Conservation (phyloP, 64 coral and sea anemone species). For the Dendrophyllia cribrosa region DNA sequence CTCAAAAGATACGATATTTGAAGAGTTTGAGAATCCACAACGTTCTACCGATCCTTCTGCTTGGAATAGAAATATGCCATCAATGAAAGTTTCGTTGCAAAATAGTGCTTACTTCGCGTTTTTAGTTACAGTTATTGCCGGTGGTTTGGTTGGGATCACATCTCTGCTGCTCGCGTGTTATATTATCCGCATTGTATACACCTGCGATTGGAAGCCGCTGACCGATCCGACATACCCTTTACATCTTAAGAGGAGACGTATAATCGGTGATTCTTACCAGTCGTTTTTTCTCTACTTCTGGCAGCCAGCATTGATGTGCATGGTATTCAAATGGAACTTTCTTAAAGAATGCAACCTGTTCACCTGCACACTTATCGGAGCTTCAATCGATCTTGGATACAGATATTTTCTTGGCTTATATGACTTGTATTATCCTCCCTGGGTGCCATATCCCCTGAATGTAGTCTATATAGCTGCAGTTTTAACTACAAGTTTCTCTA, state of each 20-base stretch:
- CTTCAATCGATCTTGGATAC: constrained; percentile 7
- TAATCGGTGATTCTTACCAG: constrained; percentile 1
- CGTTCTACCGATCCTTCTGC: not conserved
- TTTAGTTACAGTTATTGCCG: not conserved
- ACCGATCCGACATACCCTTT: not conserved
- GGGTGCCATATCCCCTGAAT: constrained; percentile 29
- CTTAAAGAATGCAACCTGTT: constrained; percentile 18
- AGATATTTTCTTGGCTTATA: not conserved
- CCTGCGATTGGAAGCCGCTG: not conserved
- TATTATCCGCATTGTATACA: not conserved
- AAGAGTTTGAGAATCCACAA: constrained; percentile 2
- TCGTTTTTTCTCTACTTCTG: not conserved
- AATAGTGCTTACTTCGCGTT: not conserved
- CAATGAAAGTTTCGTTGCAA: not conserved
- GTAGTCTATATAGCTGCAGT: not conserved
- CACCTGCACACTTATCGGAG: not conserved
- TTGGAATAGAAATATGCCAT: not conserved
- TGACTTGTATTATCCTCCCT: not conserved
- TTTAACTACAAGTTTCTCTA: not conserved
- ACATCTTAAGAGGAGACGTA: not conserved
- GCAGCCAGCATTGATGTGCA: constrained; percentile 1
- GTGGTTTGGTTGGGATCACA: not conserved
- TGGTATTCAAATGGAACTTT: constrained; percentile 27
- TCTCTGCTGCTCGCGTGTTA: not conserved
- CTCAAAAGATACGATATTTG: not conserved